A percentile compares a stretch with the other conserved stretches of the same genome.
These are phyloP conservation scores for Gastracanthus pulcherrimus DNA, from an alignment of 2,888 invertebrate genomes.

Conservation along the genomic window DNA sequence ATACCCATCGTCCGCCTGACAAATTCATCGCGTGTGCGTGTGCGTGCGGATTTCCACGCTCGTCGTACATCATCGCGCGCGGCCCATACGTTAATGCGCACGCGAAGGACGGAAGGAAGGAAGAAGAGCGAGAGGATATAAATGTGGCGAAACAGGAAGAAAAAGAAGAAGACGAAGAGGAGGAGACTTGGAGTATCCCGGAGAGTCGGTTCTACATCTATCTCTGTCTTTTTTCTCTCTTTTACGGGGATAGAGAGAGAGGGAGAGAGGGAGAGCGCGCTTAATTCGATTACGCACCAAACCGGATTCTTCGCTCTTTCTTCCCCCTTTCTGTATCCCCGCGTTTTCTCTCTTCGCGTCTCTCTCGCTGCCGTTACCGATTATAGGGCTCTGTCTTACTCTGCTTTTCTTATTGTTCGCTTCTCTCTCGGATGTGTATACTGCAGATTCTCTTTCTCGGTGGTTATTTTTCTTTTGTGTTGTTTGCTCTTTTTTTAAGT, in stretches of 20 bases:
- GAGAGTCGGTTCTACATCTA: neutral
- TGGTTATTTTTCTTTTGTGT: neutral
- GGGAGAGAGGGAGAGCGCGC: conserved; percentile 52
- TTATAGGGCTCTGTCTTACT: conserved; percentile 13
- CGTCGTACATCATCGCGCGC: conserved; percentile 28
- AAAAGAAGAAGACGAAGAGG: neutral
- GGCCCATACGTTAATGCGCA: neutral
- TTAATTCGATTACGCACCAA: conserved; percentile 68
- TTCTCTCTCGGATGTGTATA: neutral
- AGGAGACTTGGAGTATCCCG: conserved; percentile 5
- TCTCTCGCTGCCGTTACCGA: conserved; percentile 37
- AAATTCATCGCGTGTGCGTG: conserved; percentile 41
- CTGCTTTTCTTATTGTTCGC: neutral
- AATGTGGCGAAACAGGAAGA: too few species aligned
- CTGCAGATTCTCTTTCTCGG: neutral
- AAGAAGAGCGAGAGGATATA: neutral
- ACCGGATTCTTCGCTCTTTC: conserved; percentile 59
- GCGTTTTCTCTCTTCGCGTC: conserved; percentile 61
- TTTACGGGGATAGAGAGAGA: too few species aligned
- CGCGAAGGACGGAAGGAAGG: neutral
- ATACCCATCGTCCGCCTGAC: conserved; percentile 34
- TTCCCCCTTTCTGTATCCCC: conserved; percentile 52
- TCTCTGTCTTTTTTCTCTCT: neutral
- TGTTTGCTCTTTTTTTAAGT: neutral
- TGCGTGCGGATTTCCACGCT: conserved; percentile 11